Evolutionary conservation across 2,113 vertebrate genomes (phyloP).

Genomic region (Coregonus clupeaformis): DNA sequence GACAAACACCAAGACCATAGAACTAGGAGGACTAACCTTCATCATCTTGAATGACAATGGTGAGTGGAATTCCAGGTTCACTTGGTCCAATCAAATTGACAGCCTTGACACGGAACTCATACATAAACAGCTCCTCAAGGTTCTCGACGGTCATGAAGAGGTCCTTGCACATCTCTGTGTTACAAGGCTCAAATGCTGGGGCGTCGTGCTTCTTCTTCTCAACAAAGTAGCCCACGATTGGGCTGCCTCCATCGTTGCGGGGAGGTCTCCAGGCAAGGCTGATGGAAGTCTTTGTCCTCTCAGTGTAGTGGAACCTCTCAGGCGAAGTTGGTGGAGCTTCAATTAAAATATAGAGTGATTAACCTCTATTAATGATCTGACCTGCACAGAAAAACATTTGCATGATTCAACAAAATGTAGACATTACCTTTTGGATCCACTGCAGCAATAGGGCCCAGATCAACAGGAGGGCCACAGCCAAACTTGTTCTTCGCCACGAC

Average conservation of each 20-base stretch:
- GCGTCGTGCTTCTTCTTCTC: conserved; percentile 92
- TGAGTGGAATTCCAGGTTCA: conserved; percentile 89
- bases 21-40: conserved; percentile 79
- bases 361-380: not conserved
- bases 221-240: conserved; percentile 90
- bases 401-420: not conserved
- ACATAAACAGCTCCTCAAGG: conserved; percentile 90
- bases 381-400: not conserved
- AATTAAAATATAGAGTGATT: conserved; percentile 1
- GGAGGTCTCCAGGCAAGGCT: conserved; percentile 92
- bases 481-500: conserved; percentile 96
- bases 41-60: conserved; percentile 92
- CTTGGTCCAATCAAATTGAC: conserved; percentile 91
- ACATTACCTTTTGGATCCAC: conserved; percentile 89
- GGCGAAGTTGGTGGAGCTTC: conserved; percentile 90
- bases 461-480: conserved; percentile 87
- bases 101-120: conserved; percentile 96
- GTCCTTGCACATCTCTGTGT: conserved; percentile 80
- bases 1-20: not conserved
- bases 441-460: conserved; percentile 88
- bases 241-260: conserved; percentile 92
- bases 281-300: conserved; percentile 89
- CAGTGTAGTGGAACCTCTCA: conserved; percentile 93
- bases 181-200: conserved; percentile 87
- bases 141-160: conserved; percentile 85